Evolutionary conservation across 2,888 invertebrate species (phyloP).

Genomic region (Phorcus lineatus): DNA sequence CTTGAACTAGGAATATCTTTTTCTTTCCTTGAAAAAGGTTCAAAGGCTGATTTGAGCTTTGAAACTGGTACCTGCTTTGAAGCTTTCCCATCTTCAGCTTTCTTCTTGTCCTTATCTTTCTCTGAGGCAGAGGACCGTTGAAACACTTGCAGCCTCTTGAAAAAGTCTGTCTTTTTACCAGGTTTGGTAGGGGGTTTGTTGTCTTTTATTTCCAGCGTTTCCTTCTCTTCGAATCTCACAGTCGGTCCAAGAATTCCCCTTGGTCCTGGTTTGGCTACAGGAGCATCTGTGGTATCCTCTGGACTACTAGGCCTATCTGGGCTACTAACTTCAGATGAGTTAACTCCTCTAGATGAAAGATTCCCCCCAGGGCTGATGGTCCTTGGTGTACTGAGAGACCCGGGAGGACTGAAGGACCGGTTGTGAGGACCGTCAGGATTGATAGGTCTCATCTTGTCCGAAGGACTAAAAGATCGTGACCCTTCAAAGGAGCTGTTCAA

Average conservation of each 20-base stretch:
- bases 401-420: constrained; percentile 2
- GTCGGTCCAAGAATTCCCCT: neutral
- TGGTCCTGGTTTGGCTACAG: neutral
- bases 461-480: neutral
- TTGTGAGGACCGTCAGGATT: constrained; percentile 19
- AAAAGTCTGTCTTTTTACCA: constrained; percentile 20
- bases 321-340: too few species aligned
- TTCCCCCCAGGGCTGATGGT: constrained; percentile 1
- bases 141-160: constrained; percentile 16
- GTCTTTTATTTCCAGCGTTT: neutral
- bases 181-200: neutral
- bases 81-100: neutral
- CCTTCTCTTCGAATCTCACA: constrained; percentile 8
- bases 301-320: neutral
- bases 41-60: constrained; percentile 21
- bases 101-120: neutral
- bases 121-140: neutral
- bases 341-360: neutral
- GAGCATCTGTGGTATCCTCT: neutral
- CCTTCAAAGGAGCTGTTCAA: neutral
- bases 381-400: neutral
- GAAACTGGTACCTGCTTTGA: constrained; percentile 23
- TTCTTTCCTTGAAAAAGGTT: neutral
- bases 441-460: constrained; percentile 6
- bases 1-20: neutral